Evolutionary conservation across 2,888 invertebrate species (phyloP).

Genomic region (Pristionchus entomophagus): DNA sequence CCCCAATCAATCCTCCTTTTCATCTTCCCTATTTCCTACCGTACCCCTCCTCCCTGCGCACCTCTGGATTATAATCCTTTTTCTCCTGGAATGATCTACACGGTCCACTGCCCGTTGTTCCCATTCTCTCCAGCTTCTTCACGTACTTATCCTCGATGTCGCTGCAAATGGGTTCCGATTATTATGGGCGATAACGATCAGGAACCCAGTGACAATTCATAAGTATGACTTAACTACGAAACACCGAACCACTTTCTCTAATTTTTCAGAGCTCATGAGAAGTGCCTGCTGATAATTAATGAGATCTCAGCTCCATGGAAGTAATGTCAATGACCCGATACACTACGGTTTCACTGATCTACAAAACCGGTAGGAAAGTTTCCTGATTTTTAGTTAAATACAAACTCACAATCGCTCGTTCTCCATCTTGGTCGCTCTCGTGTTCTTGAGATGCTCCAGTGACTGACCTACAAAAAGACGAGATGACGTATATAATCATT

Average conservation of each 20-base stretch:
- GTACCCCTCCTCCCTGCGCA: conserved; percentile 83
- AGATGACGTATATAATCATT: no score
- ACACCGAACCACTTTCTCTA: background rate
- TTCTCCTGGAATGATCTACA: conserved; percentile 72
- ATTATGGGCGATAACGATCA: no score
- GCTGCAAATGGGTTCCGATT: conserved; percentile 68
- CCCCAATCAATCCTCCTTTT: conserved; percentile 86
- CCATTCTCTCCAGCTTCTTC: conserved; percentile 75
- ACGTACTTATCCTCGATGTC: conserved; percentile 76
- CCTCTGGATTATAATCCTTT: conserved; percentile 77
- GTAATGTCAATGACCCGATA: no score
- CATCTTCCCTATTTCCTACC: conserved; percentile 79
- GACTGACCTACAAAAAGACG: conserved; percentile 56
- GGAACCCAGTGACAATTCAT: no score
- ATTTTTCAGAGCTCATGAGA: background rate
- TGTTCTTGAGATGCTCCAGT: conserved; percentile 71
- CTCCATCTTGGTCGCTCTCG: conserved; percentile 65
- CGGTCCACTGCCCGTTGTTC: conserved; percentile 72
- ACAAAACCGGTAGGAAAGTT: no score
- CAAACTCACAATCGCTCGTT: conserved; percentile 64
- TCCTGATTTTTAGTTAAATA: no score
- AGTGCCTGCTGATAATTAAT: no score
- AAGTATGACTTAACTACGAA: no score
- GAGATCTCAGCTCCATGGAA: no score
- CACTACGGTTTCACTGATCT: no score